Conservation (phyloP, 2,888 invertebrate species). For the Mayetiola destructor region DNA sequence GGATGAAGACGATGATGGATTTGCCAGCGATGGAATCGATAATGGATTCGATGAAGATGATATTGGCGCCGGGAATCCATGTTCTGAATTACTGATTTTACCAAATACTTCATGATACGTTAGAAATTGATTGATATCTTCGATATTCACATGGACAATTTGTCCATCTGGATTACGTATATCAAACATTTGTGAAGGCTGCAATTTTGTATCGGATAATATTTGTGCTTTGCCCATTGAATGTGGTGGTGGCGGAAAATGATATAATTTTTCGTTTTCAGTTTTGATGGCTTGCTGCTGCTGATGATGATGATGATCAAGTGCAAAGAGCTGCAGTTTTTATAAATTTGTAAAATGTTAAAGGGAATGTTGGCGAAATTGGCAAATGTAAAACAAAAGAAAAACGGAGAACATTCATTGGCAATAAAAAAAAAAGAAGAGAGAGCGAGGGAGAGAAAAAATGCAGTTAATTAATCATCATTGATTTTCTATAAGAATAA, state of each 20-base stretch:
- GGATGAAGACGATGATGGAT: not conserved
- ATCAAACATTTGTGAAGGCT: constrained; percentile 37
- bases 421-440: not conserved
- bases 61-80: not conserved
- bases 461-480: not conserved
- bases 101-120: constrained; percentile 79
- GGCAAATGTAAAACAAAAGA: too few species aligned
- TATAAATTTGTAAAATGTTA: too few species aligned
- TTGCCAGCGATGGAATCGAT: not conserved
- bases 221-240: constrained; percentile 21
- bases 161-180: constrained; percentile 53
- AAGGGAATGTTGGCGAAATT: too few species aligned
- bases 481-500: not conserved
- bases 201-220: constrained; percentile 18
- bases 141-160: constrained; percentile 64
- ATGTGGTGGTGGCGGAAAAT: constrained; percentile 25
- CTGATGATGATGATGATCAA: not conserved
- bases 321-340: constrained; percentile 2
- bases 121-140: constrained; percentile 68
- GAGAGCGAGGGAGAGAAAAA: not conserved
- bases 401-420: too few species aligned
- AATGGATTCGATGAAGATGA: not conserved
- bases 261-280: constrained; percentile 16
- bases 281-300: not conserved
- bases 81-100: constrained; percentile 35